A percentile compares a stretch with the other conserved stretches of the same genome.
Evolutionary conservation across 2,113 vertebrate genomes (phyloP).

Genomic region (Ardeotis arabs): DNA sequence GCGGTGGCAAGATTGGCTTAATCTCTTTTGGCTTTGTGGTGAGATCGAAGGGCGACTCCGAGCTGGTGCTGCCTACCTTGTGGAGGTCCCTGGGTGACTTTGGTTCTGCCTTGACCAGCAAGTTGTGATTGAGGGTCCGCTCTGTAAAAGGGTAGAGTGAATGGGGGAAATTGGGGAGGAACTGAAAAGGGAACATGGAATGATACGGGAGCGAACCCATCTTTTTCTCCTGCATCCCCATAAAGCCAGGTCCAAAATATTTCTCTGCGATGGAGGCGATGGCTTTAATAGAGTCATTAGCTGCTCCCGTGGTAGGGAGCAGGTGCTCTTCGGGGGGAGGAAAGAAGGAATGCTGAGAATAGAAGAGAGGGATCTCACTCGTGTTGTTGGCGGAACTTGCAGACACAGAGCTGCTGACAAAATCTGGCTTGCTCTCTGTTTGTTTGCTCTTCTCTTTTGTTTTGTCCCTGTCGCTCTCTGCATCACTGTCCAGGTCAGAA

Average conservation of each 20-base stretch:
- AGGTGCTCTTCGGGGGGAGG: conserved; percentile 95
- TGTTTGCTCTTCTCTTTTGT: conserved; percentile 77
- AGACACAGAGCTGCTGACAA: conserved; percentile 74
- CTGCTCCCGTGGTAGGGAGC: conserved; percentile 81
- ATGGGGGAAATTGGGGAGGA: conserved; percentile 94
- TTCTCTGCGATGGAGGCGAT: conserved; percentile 98
- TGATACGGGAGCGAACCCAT: conserved; percentile 92
- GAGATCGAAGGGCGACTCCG: conserved; percentile 95
- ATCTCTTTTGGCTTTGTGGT: conserved; percentile 94
- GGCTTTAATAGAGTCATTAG: conserved; percentile 98
- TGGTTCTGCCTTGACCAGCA: conserved; percentile 96
- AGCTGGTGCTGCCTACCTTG: conserved; percentile 80
- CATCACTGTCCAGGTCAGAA: conserved; percentile 93
- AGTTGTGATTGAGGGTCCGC: conserved; percentile 87
- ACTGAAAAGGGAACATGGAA: conserved; percentile 97
- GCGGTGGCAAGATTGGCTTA: conserved; percentile 75
- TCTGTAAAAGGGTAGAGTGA: conserved; percentile 93
- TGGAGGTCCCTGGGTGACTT: conserved; percentile 93
- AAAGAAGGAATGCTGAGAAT: conserved; percentile 93
- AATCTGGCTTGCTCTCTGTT: conserved; percentile 79
- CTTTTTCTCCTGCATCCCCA: conserved; percentile 96
- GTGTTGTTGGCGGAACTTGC: conserved; percentile 75
- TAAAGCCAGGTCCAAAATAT: conserved; percentile 96
- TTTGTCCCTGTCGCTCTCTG: conserved; percentile 88
- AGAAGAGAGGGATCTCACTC: conserved; percentile 86